Evolutionary conservation across 2,888 invertebrate genomes (phyloP).

Genomic region (Tyria jacobaeae): DNA sequence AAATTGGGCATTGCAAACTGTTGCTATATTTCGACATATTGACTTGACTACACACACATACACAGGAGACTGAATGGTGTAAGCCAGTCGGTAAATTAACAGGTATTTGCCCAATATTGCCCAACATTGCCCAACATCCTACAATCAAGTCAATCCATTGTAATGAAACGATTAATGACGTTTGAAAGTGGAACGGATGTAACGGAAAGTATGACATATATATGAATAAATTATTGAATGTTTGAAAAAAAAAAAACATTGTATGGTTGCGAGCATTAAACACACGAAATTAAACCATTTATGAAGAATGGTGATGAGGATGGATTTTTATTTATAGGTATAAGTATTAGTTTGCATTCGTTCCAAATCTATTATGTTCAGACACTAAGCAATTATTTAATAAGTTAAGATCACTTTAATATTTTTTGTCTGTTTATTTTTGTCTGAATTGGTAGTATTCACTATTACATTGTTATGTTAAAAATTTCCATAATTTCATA

Average conservation of each 20-base stretch:
- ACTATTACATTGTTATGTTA: neutral
- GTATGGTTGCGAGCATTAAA: neutral
- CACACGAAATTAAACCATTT: too few relatives aligned
- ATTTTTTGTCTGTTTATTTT: too few relatives aligned
- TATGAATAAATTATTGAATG: slow-evolving; percentile 2
- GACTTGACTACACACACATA: slow-evolving; percentile 37
- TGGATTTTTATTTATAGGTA: too few relatives aligned
- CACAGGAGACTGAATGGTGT: slow-evolving; percentile 43
- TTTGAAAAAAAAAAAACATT: neutral
- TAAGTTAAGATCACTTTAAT: too few relatives aligned
- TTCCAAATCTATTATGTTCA: too few relatives aligned
- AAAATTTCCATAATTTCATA: too few relatives aligned
- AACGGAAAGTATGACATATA: slow-evolving; percentile 21
- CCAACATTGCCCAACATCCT: slow-evolving; percentile 40
- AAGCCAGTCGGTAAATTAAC: slow-evolving; percentile 49
- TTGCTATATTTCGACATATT: slow-evolving; percentile 18
- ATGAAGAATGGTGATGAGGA: too few relatives aligned
- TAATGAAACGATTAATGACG: slow-evolving; percentile 41
- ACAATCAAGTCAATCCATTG: slow-evolving; percentile 45
- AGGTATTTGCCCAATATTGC: slow-evolving; percentile 50
- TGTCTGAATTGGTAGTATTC: neutral
- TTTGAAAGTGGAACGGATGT: slow-evolving; percentile 45
- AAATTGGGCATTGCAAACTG: slow-evolving; percentile 28
- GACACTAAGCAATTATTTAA: too few relatives aligned
- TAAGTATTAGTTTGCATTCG: too few relatives aligned